Percentiles rank a stretch among this genome's conserved stretches.
phyloP scores from a whole-genome alignment of 2,797 vertebrate species.

The Danio tinwini region DNA sequence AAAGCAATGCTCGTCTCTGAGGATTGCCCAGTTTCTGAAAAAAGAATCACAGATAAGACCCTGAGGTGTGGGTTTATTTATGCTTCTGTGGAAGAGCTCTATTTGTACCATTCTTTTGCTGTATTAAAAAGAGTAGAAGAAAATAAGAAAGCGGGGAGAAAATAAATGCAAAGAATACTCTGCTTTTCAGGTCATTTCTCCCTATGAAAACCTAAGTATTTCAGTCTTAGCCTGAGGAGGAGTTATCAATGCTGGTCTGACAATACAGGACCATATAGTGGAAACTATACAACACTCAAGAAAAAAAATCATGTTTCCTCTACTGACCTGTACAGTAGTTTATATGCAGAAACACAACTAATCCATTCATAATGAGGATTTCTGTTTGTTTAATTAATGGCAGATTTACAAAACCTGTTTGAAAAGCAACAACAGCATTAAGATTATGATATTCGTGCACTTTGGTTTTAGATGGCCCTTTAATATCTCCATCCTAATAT shows the following conservation, averaged over 20 bases:
- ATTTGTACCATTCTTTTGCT: conserved; percentile 3
- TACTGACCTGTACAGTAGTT: too few species aligned
- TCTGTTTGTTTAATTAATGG: not conserved
- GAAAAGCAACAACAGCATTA: too few species aligned
- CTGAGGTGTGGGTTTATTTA: conserved; percentile 33
- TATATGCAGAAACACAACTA: too few species aligned
- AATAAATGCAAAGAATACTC: conserved; percentile 20
- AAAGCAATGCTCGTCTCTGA: not conserved
- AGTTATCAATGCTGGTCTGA: conserved; percentile 4
- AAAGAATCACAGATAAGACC: conserved; percentile 21
- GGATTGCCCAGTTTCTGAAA: not conserved
- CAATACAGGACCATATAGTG: not conserved
- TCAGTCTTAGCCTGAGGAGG: conserved; percentile 44
- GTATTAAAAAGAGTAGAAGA: not conserved
- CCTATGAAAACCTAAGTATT: conserved; percentile 47
- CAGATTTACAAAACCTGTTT: not conserved
- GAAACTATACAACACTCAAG: too few species aligned
- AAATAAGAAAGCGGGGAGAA: conserved; percentile 5
- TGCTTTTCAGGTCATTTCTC: conserved; percentile 51
- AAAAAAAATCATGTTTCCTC: too few species aligned
- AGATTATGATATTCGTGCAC: not conserved
- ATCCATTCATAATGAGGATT: not conserved
- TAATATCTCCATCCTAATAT: not conserved
- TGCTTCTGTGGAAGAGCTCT: conserved; percentile 28
- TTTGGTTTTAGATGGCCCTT: not conserved